A percentile compares a stretch with the other conserved stretches of the same genome.
Evolutionary conservation across 2,888 invertebrate genomes (phyloP).

Genomic region (Athrips mouffetella): DNA sequence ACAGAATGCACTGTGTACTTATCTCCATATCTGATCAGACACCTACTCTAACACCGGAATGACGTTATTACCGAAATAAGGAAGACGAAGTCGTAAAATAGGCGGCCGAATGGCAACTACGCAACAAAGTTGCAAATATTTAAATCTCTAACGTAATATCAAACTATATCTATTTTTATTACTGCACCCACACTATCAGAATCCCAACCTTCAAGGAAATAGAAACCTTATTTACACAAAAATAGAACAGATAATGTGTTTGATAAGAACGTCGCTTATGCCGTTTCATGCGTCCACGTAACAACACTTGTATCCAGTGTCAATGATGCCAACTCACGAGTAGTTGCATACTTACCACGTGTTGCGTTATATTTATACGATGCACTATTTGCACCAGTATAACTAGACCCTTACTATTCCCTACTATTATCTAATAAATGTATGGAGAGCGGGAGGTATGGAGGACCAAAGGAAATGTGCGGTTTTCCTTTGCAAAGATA

Average conservation of each 20-base stretch:
- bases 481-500: slow-evolving; percentile 27
- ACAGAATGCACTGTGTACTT: too few relatives aligned
- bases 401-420: slow-evolving; percentile 28
- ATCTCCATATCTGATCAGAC: too few relatives aligned
- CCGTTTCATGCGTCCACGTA: not conserved
- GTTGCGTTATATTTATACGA: slow-evolving; percentile 37
- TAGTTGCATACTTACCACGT: slow-evolving; percentile 52
- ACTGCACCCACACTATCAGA: slow-evolving; percentile 32
- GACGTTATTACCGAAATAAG: slow-evolving; percentile 51
- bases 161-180: slow-evolving; percentile 49
- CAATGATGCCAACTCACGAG: slow-evolving; percentile 54
- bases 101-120: slow-evolving; percentile 42
- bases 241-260: not conserved
- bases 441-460: slow-evolving; percentile 8
- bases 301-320: slow-evolving; percentile 29
- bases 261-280: not conserved
- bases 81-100: slow-evolving; percentile 45
- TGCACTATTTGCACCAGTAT: slow-evolving; percentile 35
- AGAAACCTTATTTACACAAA: not conserved
- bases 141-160: slow-evolving; percentile 54
- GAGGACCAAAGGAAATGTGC: slow-evolving; percentile 31
- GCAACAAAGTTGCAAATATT: slow-evolving; percentile 60
- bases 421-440: slow-evolving; percentile 7
- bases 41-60: too few relatives aligned
- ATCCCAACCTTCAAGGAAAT: too few relatives aligned